Evolutionary conservation across 2,113 vertebrate genomes (phyloP).

Genomic region (Chaenocephalus aceratus): DNA sequence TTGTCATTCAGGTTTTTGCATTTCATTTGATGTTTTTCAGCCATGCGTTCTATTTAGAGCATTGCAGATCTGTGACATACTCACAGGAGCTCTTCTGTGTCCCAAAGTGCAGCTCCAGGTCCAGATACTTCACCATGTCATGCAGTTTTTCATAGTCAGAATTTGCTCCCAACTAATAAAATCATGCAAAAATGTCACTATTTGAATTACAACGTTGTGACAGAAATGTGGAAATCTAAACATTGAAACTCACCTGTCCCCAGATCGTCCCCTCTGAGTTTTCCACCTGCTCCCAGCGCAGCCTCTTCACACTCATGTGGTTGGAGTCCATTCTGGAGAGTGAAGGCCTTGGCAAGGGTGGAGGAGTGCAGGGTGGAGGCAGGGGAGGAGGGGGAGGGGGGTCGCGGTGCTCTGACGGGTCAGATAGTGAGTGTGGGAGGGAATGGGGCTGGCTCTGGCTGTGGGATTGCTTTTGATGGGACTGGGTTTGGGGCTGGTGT

Average conservation of each 20-base stretch:
- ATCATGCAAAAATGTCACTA: conserved; percentile 25
- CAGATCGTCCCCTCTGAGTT: conserved; percentile 98
- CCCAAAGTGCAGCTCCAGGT: conserved; percentile 97
- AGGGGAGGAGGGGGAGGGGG: conserved; percentile 80
- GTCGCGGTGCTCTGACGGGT: conserved; percentile 69
- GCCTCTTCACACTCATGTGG: conserved; percentile 97
- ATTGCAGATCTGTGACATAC: conserved; percentile 65
- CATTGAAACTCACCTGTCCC: conserved; percentile 89
- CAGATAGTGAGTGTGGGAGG: conserved; percentile 75
- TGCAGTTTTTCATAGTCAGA: conserved; percentile 97
- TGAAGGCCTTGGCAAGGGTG: conserved; percentile 81
- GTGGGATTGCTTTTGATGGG: conserved; percentile 75
- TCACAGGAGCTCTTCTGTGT: conserved; percentile 93
- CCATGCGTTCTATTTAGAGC: neutral
- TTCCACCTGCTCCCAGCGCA: conserved; percentile 99
- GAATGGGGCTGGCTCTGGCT: conserved; percentile 70
- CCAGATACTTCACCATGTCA: conserved; percentile 99
- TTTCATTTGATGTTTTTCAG: neutral
- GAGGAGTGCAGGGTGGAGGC: conserved; percentile 84
- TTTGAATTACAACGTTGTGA: neutral
- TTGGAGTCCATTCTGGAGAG: conserved; percentile 90
- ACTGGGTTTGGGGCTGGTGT: conserved; percentile 62
- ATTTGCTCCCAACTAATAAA: conserved; percentile 89
- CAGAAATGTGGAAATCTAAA: neutral
- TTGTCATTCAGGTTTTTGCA: neutral